Evolutionary conservation across 2,888 invertebrate genomes (phyloP), one percentile per base, ranked within the genome.

Genomic region (Rhingia rostrata): DNA sequence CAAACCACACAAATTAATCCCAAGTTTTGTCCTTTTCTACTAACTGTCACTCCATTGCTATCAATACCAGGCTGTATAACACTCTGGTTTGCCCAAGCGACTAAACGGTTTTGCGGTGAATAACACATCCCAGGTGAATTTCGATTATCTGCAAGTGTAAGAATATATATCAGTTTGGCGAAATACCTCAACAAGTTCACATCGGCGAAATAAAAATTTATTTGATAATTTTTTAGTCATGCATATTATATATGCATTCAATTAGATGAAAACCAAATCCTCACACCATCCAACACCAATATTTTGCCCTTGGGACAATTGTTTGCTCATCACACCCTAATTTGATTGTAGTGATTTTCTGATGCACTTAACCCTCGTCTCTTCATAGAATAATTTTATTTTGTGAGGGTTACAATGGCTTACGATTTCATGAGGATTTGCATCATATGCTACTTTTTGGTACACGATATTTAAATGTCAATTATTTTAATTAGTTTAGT

Each of bases 1-100:
- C 99, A 99, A 0, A 99, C 99, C 67, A 98, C 97, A 92, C 99
- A 99, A 77, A 96, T 95, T 67, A 99, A 93, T 0, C 98, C 98
- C 1, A 94, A 93, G 56, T 94, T 92, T 90, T 95, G 92, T 89
- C 93, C 91, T 92, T 94, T 90, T 89, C 92, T 86, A 14, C 91
- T 89, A 66, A 86, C 85, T 58, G 86, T 80, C 41, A 80, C 66
- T 80, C 86, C 82, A 81, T 86, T 87, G 69, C 70, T 60, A 69
- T 79, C 86, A 87, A 72, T 74, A 33, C 88, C 88, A 35, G 88
- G 86, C 53, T 87, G 88, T 10, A 88, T 88, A 6, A 89, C 90
- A 37, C 89, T 89, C 87, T 90, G 90, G 78, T 91, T 90, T 77
- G 89, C 89, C 92, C 92, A 91, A 58, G 90, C 87, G 53, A 91